Conservation (phyloP, 2,888 invertebrate genomes). For the Lepetodrilus schrolli region DNA sequence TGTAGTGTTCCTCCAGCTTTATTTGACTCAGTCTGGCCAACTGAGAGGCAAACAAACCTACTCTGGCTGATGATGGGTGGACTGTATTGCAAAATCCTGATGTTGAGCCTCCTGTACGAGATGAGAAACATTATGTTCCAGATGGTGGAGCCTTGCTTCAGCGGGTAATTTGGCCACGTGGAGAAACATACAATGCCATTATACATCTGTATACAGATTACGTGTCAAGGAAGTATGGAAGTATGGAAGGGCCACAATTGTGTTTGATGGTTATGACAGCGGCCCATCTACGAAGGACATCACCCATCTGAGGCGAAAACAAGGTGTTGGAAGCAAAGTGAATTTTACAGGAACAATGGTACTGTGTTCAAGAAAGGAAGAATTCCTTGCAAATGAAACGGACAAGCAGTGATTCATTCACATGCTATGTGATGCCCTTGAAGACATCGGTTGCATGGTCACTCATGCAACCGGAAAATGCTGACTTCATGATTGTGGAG, state of each 20-base stretch:
- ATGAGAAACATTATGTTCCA: conserved; percentile 37
- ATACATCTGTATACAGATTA: conserved; percentile 38
- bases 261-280: conserved; percentile 55
- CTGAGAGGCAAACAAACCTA: conserved; percentile 46
- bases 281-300: conserved; percentile 50
- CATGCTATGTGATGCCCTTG: conserved; percentile 37
- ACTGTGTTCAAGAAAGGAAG: conserved; percentile 38
- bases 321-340: conserved; percentile 38
- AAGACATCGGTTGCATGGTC: conserved; percentile 29
- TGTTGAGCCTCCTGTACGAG: not conserved
- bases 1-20: conserved; percentile 45
- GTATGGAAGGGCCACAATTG: conserved; percentile 36
- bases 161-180: conserved; percentile 43
- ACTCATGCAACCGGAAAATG: conserved; percentile 49
- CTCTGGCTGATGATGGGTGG: conserved; percentile 46
- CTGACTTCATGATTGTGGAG: conserved; percentile 50
- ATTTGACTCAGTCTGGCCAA: too few species aligned
- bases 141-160: conserved; percentile 51
- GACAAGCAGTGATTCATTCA: conserved; percentile 55
- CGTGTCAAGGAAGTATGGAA: conserved; percentile 39
- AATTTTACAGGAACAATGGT: conserved; percentile 37
- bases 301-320: conserved; percentile 46
- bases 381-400: conserved; percentile 41
- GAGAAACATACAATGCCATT: conserved; percentile 42
- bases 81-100: conserved; percentile 17